Base-by-base conservation (phyloP, 2,888 invertebrate genomes). In the Ormia ochracea region DNA sequence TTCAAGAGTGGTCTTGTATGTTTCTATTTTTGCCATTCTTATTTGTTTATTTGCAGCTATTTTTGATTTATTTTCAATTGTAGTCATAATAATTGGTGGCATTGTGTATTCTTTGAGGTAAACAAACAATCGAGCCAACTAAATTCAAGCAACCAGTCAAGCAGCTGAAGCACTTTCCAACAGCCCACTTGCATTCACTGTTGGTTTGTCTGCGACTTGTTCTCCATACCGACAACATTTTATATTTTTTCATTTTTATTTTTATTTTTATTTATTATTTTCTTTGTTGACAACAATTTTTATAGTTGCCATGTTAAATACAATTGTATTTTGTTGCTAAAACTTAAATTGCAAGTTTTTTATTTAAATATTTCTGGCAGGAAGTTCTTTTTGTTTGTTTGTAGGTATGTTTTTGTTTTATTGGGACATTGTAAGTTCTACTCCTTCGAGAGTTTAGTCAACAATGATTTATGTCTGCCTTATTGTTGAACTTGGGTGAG, bases 1-100 rank as follows among this genome's bases (percentile, higher is more conserved):
- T 4, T 38, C 38, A 45, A 28, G 12, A 52, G 54, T 72, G 43
- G 54, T 26, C 33, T 73, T 54, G 3, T 33, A 43, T 2, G n/a
- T 33, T 5, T 26, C 33, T 21, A 4, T 31, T 50, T 7, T 21
- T 68, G 14, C 9, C 48, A 17, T 2, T 23, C 12, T 31, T 59
- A 36, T 70, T 50, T 72, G 33, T 54, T 73, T 45, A 38, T 61
- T 72, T 77, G 63, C 43, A 54, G 10, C 38, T 63, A 59, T 61
- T 81, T 77, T 78, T 82, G 81, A 82, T 82, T 82, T 81, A 81
- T 80, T 45, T 80, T 66, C 74, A 63, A 50, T 65, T 43, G 58
- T 59, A 45, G 52, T 80, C 69, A 74, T 81, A 78, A 78, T 82
- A 82, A 82, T 82, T 82, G 82, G 72, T 65, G 69, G 61, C 56